phyloP scores from a whole-genome alignment of 2,888 invertebrate species.

The Dryobotodes eremita region DNA sequence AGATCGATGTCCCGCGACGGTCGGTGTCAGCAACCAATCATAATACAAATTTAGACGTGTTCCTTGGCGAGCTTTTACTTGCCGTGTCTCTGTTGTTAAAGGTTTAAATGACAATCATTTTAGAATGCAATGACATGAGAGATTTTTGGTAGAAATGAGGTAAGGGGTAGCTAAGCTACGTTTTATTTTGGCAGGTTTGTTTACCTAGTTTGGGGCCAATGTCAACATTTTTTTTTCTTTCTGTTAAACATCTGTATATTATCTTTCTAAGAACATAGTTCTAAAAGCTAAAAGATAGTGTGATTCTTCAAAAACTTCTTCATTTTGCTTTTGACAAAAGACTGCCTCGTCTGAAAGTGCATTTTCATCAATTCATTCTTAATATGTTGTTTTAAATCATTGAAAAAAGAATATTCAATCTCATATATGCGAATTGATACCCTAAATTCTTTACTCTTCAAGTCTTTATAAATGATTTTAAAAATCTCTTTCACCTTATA shows the following conservation, averaged over 20 bases:
- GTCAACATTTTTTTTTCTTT: no score
- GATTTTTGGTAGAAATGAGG: neutral
- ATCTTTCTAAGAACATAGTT: no score
- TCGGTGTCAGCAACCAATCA: constrained; percentile 63
- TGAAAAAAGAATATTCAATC: constrained; percentile 12
- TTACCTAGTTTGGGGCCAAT: no score
- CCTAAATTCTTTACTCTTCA: neutral
- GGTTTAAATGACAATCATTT: constrained; percentile 17
- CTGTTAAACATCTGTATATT: no score
- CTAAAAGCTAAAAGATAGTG: neutral
- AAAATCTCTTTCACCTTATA: neutral
- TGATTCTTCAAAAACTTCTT: neutral
- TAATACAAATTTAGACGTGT: constrained; percentile 66
- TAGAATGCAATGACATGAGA: neutral
- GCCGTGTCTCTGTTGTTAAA: constrained; percentile 4
- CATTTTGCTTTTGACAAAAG: neutral
- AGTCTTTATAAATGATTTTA: neutral
- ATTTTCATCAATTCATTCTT: no score
- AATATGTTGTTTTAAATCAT: no score
- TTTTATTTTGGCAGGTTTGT: neutral
- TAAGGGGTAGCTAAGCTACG: neutral
- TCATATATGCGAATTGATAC: no score
- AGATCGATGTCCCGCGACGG: constrained; percentile 67
- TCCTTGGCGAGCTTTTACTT: constrained; percentile 29
- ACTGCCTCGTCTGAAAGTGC: neutral